Conservation (phyloP, 2,888 invertebrate species). For the Seladonia tumulorum region DNA sequence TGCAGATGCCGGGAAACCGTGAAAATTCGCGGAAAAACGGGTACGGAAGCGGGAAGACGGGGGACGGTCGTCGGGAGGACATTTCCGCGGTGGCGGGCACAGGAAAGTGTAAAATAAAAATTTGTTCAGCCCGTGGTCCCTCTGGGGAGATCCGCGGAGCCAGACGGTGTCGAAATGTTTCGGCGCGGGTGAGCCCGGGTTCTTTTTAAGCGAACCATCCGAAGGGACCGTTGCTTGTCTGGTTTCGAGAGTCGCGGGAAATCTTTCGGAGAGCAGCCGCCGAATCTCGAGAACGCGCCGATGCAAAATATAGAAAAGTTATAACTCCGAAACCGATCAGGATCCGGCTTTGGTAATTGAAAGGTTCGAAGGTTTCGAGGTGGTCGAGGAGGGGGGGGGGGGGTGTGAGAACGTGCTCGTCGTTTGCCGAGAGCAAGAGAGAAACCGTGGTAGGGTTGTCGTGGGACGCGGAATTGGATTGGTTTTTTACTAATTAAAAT, state of each 20-base stretch:
- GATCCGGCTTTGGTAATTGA: slow-evolving; percentile 58
- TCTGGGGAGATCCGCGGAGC: neutral
- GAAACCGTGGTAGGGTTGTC: slow-evolving; percentile 24
- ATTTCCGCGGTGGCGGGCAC: neutral
- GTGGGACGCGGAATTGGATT: slow-evolving; percentile 62
- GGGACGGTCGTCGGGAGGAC: neutral
- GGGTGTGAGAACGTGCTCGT: slow-evolving; percentile 39
- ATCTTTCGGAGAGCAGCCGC: neutral
- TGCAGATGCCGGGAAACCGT: neutral
- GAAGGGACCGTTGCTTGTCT: neutral
- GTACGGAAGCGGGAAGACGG: neutral
- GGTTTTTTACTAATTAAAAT: slow-evolving; percentile 79
- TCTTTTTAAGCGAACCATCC: neutral
- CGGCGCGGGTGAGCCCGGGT: neutral
- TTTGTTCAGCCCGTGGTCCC: neutral
- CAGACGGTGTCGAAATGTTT: neutral
- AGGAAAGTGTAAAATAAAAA: neutral
- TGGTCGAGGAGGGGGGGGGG: neutral
- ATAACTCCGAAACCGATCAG: slow-evolving; percentile 57
- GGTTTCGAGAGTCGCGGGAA: slow-evolving; percentile 3
- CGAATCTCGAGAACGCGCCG: neutral
- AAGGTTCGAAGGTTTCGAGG: slow-evolving; percentile 64
- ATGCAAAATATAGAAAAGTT: slow-evolving; percentile 31
- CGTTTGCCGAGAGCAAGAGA: slow-evolving; percentile 35
- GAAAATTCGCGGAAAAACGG: neutral